A percentile compares a stretch with the other conserved stretches of the same genome.
Conservation (phyloP, 2,113 vertebrate species). For the Isichthys henryi region DNA sequence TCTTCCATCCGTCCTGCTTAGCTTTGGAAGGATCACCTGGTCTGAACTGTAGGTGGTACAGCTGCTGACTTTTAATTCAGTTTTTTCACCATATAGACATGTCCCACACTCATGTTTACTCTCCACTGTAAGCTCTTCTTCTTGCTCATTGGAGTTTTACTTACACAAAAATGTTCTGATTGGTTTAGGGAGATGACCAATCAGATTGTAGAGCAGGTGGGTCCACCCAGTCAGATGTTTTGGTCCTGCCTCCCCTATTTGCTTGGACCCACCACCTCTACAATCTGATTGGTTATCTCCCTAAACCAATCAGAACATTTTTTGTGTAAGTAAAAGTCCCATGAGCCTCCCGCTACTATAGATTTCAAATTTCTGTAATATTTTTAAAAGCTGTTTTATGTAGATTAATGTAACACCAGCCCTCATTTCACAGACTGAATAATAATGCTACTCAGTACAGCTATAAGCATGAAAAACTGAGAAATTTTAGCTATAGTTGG, state of each 20-base stretch:
- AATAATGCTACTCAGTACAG: neutral
- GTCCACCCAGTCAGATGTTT: no score
- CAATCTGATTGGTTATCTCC: no score
- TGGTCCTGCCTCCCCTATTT: no score
- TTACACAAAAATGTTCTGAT: no score
- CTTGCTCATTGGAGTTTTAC: neutral
- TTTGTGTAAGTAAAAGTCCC: no score
- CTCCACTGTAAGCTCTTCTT: neutral
- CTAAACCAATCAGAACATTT: no score
- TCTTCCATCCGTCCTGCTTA: neutral
- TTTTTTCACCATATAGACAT: neutral
- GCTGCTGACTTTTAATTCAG: neutral
- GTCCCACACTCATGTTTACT: neutral
- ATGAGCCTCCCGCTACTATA: neutral
- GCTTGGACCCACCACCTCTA: no score
- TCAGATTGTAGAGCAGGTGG: no score
- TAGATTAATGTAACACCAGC: neutral
- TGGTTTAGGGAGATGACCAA: no score
- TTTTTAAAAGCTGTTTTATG: neutral
- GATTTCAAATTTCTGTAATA: neutral
- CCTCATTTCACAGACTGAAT: neutral
- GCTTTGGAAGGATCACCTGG: neutral
- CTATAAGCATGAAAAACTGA: neutral
- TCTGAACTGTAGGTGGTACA: neutral
- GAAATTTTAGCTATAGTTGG: neutral